Percentiles rank a stretch among this genome's conserved stretches.
Conservation (phyloP, 2,113 vertebrate genomes). For the Heterochromis multidens region DNA sequence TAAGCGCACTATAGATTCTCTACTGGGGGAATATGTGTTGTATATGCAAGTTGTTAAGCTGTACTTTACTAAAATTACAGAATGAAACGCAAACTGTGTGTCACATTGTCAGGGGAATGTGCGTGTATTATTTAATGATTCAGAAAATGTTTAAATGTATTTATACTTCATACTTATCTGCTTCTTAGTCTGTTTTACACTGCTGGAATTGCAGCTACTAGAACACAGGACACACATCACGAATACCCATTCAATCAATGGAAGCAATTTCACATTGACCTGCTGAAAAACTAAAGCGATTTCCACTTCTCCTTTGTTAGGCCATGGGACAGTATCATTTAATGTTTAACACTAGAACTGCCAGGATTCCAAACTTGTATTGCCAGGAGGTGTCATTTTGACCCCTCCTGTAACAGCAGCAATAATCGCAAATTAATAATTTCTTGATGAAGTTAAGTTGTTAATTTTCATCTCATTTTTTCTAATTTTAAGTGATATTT, state of each 20-base stretch:
- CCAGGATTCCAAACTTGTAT: too few species aligned
- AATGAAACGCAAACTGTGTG: background rate
- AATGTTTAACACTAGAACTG: too few species aligned
- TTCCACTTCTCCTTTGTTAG: background rate
- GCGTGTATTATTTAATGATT: background rate
- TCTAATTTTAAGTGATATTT: too few species aligned
- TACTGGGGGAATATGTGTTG: rapidly evolving
- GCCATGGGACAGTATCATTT: background rate
- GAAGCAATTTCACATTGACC: background rate
- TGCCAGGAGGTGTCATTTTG: too few species aligned
- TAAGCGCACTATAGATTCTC: background rate
- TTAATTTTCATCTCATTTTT: too few species aligned
- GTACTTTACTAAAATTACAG: too few species aligned
- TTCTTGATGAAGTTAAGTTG: too few species aligned
- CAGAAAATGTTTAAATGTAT: background rate
- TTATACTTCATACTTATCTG: background rate
- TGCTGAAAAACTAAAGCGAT: rapidly evolving
- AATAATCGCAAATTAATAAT: too few species aligned
- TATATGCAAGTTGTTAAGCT: background rate
- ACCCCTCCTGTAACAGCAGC: too few species aligned
- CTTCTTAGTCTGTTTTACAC: background rate
- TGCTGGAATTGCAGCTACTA: background rate
- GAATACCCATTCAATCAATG: background rate
- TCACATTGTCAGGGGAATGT: background rate
- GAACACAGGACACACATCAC: rapidly evolving